Evolutionary conservation across 2,113 vertebrate species (phyloP), one percentile per base, ranked within the genome.

Genomic region (Silurus glanis): DNA sequence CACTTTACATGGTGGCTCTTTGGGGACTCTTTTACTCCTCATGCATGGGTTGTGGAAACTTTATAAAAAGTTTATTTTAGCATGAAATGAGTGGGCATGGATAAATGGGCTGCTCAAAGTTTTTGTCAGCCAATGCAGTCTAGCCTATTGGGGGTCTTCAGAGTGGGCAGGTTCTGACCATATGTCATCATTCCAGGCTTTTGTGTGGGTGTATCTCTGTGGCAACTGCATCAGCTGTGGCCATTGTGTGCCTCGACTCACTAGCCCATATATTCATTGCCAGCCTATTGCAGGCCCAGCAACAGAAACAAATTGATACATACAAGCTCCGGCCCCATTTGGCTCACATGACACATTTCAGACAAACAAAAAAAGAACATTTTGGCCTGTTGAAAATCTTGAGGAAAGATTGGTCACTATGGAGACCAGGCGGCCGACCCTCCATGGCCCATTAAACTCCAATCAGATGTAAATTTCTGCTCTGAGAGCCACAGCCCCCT

Each of bases 291-390:
- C 92, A 81, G 89, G 93, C 93, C 91, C 80, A 67, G 90, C 93
- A 95, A 96, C 96, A 97, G 96, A 95, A 97, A 97, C 97, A 97
- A 97, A 98, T 98, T 97, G 96, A 97, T 97, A 96, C 97, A 96
- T 96, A 94, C 94, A 91, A 94, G 95, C 91, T 89, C 93, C 94
- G 90, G 92, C 91, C 95, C 95, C 92, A 92, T 93, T 89, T 94
- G 94, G 94, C 94, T 94, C 92, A 87, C 95, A 95, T 95, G 94
- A 95, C 95, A 92, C 95, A 93, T 95, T 95, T 93, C 91, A 88
- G 93, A 95, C 91, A 88, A 93, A 96, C 96, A 96, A 96, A 96
- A 74, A 94, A 95, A 95, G 95, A 94, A 95, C 95, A 92, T 95
- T 95, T 95, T 92, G 92, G 95, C 91, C 96, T 95, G 96, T 93